Evolutionary conservation across 2,888 invertebrate genomes (phyloP).

Genomic region (Steinernema carpocapsae): DNA sequence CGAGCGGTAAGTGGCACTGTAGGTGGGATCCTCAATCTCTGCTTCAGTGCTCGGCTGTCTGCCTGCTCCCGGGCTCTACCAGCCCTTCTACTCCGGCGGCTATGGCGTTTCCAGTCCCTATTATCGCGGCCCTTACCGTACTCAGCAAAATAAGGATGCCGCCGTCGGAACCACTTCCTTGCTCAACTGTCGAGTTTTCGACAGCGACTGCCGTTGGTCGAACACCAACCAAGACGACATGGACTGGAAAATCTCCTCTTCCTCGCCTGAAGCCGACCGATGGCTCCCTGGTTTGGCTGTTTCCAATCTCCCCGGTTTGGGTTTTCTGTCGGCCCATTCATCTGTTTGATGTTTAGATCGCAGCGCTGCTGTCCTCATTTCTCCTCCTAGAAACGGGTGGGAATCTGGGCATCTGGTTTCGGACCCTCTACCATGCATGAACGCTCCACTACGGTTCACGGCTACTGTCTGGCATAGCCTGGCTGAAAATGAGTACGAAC

Average conservation of each 20-base stretch:
- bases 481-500: slow-evolving; percentile 35
- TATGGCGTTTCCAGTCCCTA: slow-evolving; percentile 12
- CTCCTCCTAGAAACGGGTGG: slow-evolving; percentile 53
- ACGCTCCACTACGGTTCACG: slow-evolving; percentile 47
- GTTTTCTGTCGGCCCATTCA: neutral
- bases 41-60: slow-evolving; percentile 5
- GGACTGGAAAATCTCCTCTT: slow-evolving; percentile 51
- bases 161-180: slow-evolving; percentile 6
- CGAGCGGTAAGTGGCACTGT: slow-evolving; percentile 4
- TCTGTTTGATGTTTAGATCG: slow-evolving; percentile 41
- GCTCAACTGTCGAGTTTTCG: slow-evolving; percentile 22
- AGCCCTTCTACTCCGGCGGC: slow-evolving; percentile 11
- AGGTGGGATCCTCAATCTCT: too few species aligned
- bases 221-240: slow-evolving; percentile 59
- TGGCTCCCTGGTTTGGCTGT: slow-evolving; percentile 47
- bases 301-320: slow-evolving; percentile 48
- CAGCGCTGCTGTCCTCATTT: slow-evolving; percentile 52
- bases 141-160: slow-evolving; percentile 12
- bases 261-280: slow-evolving; percentile 43
- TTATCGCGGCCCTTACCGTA: slow-evolving; percentile 17
- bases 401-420: slow-evolving; percentile 57
- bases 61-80: slow-evolving; percentile 14
- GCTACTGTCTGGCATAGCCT: slow-evolving; percentile 52
- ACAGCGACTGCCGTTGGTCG: slow-evolving; percentile 53
- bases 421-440: slow-evolving; percentile 54